Evolutionary conservation across 2,888 invertebrate genomes (phyloP).

Genomic region (Steromphala cineraria): DNA sequence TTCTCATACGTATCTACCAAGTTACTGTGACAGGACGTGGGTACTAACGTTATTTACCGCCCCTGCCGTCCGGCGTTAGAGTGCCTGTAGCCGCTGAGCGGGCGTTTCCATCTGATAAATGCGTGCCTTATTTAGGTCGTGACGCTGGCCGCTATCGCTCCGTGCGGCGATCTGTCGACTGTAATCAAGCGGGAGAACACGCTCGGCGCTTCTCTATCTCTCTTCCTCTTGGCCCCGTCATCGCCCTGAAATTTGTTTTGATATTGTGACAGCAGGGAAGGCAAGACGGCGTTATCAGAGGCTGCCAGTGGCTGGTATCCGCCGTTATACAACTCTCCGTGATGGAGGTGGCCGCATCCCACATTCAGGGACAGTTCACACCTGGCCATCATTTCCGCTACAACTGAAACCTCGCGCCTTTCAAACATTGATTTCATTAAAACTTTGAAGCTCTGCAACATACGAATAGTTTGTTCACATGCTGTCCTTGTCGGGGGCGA

Average conservation of each 20-base stretch:
- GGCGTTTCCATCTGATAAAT: neutral
- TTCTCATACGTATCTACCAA: neutral
- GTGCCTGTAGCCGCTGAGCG: neutral
- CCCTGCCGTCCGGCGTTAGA: neutral
- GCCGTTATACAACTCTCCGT: neutral
- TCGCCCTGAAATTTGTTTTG: neutral
- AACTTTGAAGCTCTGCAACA: neutral
- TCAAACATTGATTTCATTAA: conserved; percentile 1
- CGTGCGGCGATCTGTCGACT: neutral
- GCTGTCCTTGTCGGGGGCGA: too few species aligned
- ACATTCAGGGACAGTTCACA: neutral
- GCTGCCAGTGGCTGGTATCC: neutral
- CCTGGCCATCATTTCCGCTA: neutral
- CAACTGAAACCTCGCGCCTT: neutral
- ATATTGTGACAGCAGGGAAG: neutral
- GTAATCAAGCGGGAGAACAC: neutral
- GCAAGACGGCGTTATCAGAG: neutral
- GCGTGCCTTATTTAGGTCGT: neutral
- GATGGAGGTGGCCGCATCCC: neutral
- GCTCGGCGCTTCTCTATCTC: neutral
- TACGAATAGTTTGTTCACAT: neutral
- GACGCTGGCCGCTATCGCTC: neutral
- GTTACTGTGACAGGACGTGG: neutral
- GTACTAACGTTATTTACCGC: neutral
- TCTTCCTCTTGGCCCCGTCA: conserved; percentile 3